Evolutionary conservation across 2,888 invertebrate species (phyloP), one percentile per base, ranked within the genome.

Genomic region (Lycophotia porphyrea): DNA sequence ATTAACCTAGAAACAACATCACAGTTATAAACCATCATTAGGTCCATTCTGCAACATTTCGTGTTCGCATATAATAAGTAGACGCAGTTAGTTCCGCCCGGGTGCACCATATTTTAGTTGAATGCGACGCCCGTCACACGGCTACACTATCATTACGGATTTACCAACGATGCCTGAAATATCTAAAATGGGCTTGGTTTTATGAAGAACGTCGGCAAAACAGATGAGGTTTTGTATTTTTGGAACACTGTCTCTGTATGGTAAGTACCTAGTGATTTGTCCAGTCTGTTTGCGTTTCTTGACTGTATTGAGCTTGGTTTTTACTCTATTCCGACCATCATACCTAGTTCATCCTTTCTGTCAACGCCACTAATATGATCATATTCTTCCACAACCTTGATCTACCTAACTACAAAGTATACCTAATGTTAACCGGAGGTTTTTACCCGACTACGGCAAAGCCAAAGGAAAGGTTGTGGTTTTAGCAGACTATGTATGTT

Each of bases 91-190:
- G 44, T 70, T 44, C 47, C 60, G 66, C 65, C 52, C 47, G 64
- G 66, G 34, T 34, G 68, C 69, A 75, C 61, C 47, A 76, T 81
- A 78, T 78, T 83, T 77, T 39, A 85, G 81, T 71, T 70, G 73
- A 74, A 76, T 65, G 64, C 67, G 67, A 58, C 66, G 67, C 71
- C 71, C 71, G 76, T 78, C 68, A 55, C 47, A 55, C 39, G 2
- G 65, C 36, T 70, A 78, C 80, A 76, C 74, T 84, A 83, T 84
- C 86, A 78, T 86, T 84, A 82, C 58, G 21, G 42, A 52, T 27
- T 79, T 74, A 80, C 64, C 76, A 67, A 63, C 82, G 71, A 78
- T 78, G 70, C 55, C 58, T 79, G 74, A 76, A 84, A 83, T 85
- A 85, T 78, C 66, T 81, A 77, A 71, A 80, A 74, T 69, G 63